Percentiles rank a stretch among this genome's conserved stretches.
Conservation (phyloP, 2,797 vertebrate species). For the Pampus argenteus region DNA sequence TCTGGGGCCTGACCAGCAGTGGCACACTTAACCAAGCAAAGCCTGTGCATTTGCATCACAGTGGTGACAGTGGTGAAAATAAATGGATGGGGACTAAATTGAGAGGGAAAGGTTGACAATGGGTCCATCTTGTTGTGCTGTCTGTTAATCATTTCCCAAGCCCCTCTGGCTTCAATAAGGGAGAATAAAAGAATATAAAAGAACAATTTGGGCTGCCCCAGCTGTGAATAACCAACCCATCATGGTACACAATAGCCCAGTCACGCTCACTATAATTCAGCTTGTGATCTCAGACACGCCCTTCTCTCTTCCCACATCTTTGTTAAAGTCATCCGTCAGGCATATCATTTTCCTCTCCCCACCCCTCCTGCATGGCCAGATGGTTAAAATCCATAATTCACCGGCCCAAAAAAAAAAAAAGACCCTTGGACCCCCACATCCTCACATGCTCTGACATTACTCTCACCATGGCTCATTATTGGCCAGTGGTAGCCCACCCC, state of each 20-base stretch:
- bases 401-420: constrained; percentile 86
- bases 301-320: constrained; percentile 90
- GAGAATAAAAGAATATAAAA: constrained; percentile 88
- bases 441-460: constrained; percentile 82
- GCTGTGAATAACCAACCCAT: constrained; percentile 91
- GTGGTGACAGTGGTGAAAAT: constrained; percentile 59
- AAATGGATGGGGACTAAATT: constrained; percentile 82
- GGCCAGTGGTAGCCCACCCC: constrained; percentile 83
- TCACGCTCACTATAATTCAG: constrained; percentile 89
- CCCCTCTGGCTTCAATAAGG: constrained; percentile 89
- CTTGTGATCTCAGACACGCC: constrained; percentile 93
- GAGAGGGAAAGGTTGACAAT: constrained; percentile 79
- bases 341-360: constrained; percentile 75
- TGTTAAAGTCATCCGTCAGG: constrained; percentile 93
- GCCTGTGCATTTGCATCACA: constrained; percentile 67
- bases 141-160: constrained; percentile 85
- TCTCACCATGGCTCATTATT: constrained; percentile 84
- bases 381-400: constrained; percentile 99
- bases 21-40: constrained; percentile 79
- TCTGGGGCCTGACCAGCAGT: constrained; percentile 55
- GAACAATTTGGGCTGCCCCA: constrained; percentile 90
- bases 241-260: constrained; percentile 89
- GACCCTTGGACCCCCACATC: constrained; percentile 81
- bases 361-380: constrained; percentile 91
- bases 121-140: constrained; percentile 77